A percentile compares a stretch with the other conserved stretches of the same genome.
These are phyloP conservation scores for Eudasyphora cyanicolor DNA, from an alignment of 2,888 invertebrate genomes.

Conservation along the genomic window DNA sequence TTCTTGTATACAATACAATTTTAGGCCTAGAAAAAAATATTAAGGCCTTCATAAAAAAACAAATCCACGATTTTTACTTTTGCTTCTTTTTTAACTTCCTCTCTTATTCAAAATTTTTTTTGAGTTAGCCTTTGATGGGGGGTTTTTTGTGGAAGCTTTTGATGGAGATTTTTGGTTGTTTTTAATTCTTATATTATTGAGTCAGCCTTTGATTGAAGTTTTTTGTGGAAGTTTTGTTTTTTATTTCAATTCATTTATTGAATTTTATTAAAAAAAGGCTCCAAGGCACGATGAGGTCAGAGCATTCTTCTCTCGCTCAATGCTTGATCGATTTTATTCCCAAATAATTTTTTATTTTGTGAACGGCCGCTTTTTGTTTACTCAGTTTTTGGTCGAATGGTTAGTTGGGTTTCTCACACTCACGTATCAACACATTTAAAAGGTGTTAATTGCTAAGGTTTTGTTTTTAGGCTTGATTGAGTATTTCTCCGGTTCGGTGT, in stretches of 20 bases:
- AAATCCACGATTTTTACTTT: too few relatives aligned
- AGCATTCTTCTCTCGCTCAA: neutral
- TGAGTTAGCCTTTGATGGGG: neutral
- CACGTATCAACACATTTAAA: neutral
- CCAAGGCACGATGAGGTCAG: neutral
- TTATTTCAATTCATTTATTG: too few relatives aligned
- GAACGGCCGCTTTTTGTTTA: neutral
- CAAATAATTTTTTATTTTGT: neutral
- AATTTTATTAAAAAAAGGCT: constrained; percentile 23
- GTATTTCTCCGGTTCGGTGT: too few relatives aligned
- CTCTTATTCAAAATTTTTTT: neutral
- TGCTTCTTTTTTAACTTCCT: neutral
- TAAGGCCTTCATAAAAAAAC: too few relatives aligned
- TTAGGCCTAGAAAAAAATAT: too few relatives aligned
- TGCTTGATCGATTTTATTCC: neutral
- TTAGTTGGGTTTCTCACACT: neutral
- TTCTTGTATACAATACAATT: too few relatives aligned
- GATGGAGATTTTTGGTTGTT: too few relatives aligned
- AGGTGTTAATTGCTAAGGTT: constrained; percentile 10
- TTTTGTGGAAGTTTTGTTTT: too few relatives aligned
- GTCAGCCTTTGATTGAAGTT: too few relatives aligned
- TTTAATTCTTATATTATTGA: too few relatives aligned
- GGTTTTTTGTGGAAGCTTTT: too few relatives aligned
- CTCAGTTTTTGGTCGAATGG: neutral
- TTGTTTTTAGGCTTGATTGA: neutral